Percentiles rank a stretch among this genome's conserved stretches.
These are phyloP conservation scores for Thamnophis sirtalis DNA, from an alignment of 2,113 vertebrate genomes.

Conservation along the genomic window DNA sequence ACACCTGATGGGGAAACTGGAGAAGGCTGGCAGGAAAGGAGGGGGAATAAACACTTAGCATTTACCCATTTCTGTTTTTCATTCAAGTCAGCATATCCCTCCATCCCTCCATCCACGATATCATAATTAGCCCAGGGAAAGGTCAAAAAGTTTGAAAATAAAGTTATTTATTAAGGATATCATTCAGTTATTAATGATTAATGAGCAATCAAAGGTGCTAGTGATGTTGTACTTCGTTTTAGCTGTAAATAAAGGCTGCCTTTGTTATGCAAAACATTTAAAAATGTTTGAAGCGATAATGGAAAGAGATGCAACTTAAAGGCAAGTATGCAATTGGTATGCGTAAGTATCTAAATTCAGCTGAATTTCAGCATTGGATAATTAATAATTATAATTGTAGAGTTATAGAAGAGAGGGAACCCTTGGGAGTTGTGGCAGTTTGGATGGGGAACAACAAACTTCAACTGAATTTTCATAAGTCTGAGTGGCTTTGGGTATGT, in stretches of 20 bases:
- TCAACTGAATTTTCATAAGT: background rate
- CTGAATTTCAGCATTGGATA: background rate
- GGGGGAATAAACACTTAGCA: background rate
- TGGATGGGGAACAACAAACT: background rate
- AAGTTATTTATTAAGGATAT: background rate
- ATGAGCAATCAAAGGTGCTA: background rate
- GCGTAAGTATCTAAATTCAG: background rate
- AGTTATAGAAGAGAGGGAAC: background rate
- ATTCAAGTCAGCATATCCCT: background rate
- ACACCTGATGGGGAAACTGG: background rate
- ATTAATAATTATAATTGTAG: background rate
- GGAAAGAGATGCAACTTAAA: background rate
- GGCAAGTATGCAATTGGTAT: background rate
- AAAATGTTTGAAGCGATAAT: background rate
- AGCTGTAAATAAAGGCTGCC: background rate
- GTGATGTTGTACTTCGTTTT: background rate
- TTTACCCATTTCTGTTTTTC: background rate
- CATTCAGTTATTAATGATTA: background rate
- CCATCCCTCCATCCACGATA: background rate
- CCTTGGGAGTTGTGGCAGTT: background rate
- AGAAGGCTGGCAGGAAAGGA: background rate
- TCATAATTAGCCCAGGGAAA: background rate
- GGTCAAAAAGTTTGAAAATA: slow-evolving; percentile 2
- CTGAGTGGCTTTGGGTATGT: background rate
- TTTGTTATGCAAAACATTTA: background rate